Evolutionary conservation across 2,888 invertebrate species (phyloP).

Genomic region (Folsomia candida): DNA sequence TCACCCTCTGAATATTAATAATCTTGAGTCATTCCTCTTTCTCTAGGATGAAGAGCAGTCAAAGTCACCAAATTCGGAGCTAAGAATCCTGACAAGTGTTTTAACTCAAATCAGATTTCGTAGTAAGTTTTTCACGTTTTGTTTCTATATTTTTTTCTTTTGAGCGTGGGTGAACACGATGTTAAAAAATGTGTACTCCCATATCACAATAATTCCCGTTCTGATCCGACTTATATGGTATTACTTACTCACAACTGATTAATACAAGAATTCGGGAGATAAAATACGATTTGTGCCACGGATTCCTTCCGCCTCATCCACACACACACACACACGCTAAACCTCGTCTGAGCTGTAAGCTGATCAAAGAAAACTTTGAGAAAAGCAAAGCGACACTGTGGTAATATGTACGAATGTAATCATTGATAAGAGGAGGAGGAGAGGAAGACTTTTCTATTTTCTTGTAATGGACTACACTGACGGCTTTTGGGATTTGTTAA

Average conservation of each 20-base stretch:
- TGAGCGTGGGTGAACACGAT: too few species aligned
- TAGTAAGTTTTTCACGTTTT: conserved; percentile 62
- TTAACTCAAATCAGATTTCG: conserved; percentile 81
- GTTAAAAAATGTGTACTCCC: too few species aligned
- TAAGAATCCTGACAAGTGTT: conserved; percentile 80
- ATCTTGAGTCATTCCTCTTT: conserved; percentile 20
- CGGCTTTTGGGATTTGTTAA: background rate
- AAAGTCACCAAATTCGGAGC: conserved; percentile 71
- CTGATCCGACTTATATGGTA: too few species aligned
- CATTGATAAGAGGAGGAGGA: background rate
- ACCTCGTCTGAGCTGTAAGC: too few species aligned
- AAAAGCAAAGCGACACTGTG: background rate
- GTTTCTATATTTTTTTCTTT: background rate
- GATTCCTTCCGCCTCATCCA: too few species aligned
- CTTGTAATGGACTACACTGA: background rate
- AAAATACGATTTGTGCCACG: too few species aligned
- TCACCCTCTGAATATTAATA: conserved; percentile 12
- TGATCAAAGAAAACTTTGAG: background rate
- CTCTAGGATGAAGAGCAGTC: conserved; percentile 74
- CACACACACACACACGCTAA: too few species aligned
- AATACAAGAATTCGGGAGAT: too few species aligned
- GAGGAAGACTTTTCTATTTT: background rate
- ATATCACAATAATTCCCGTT: background rate
- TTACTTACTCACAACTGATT: too few species aligned
- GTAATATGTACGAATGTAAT: background rate